These are phyloP conservation scores for Hypsopygia costalis DNA, from an alignment of 2,888 invertebrate genomes.

Conservation along the genomic window DNA sequence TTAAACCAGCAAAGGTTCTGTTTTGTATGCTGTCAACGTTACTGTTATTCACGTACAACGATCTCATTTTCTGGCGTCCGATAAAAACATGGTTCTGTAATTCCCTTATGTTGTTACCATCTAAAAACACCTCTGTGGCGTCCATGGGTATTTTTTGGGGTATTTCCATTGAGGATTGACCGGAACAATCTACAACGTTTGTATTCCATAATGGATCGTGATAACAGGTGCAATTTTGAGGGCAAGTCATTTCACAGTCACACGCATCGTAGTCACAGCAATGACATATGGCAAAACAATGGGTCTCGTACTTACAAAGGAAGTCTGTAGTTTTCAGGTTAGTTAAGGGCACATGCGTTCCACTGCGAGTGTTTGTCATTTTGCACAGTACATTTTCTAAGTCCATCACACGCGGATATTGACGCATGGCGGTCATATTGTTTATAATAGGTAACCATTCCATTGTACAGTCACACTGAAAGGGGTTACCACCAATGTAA, in stretches of 20 bases:
- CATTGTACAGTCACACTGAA: constrained; percentile 97
- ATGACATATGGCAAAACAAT: constrained; percentile 96
- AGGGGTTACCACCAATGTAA: constrained; percentile 95
- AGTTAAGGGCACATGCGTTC: constrained; percentile 88
- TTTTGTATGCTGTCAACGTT: constrained; percentile 92
- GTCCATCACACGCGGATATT: constrained; percentile 94
- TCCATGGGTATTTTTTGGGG: constrained; percentile 96
- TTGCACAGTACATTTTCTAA: constrained; percentile 93
- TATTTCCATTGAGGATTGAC: constrained; percentile 87
- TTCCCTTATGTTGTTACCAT: constrained; percentile 92
- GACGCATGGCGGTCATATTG: constrained; percentile 89
- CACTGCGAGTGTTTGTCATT: constrained; percentile 90
- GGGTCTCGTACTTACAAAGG: constrained; percentile 94
- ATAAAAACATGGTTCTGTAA: constrained; percentile 94
- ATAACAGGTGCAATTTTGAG: constrained; percentile 95
- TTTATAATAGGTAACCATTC: constrained; percentile 96
- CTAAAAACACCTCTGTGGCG: constrained; percentile 94
- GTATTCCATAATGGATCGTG: constrained; percentile 96
- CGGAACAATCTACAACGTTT: constrained; percentile 95
- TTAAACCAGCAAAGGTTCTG: constrained; percentile 93
- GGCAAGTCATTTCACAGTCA: constrained; percentile 98
- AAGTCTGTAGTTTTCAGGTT: constrained; percentile 91
- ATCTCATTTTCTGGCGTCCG: constrained; percentile 93
- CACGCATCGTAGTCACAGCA: constrained; percentile 98
- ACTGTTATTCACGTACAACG: constrained; percentile 92